phyloP scores from a whole-genome alignment of 2,888 invertebrate species.

The Deilephila porcellus region DNA sequence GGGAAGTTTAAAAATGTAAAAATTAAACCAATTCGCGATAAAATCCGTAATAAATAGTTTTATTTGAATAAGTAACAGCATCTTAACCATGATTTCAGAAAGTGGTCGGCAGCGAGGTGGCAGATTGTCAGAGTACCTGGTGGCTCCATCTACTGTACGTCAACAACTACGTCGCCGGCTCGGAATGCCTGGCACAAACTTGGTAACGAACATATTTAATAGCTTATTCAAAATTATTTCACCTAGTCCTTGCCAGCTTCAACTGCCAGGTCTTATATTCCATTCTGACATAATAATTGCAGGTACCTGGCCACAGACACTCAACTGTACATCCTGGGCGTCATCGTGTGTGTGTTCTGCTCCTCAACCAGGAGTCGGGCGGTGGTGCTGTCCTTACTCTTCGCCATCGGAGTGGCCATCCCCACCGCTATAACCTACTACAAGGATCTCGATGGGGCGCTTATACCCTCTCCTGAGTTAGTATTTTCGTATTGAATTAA shows the following conservation, averaged over 20 bases:
- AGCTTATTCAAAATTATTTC: too few relatives aligned
- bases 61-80: too few relatives aligned
- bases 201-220: constrained; percentile 44
- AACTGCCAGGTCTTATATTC: not conserved
- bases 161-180: constrained; percentile 51
- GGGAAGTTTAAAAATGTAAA: too few relatives aligned
- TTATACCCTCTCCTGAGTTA: constrained; percentile 39
- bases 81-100: constrained; percentile 27
- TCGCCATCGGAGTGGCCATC: constrained; percentile 37
- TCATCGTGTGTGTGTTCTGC: constrained; percentile 42
- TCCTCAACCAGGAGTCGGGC: constrained; percentile 32
- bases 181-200: constrained; percentile 45
- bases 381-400: constrained; percentile 37
- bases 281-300: not conserved
- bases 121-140: constrained; percentile 52
- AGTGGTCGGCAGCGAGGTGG: constrained; percentile 35
- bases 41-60: too few relatives aligned
- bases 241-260: not conserved
- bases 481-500: constrained; percentile 5
- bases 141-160: constrained; percentile 58
- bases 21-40: too few relatives aligned
- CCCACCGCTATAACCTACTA: constrained; percentile 38
- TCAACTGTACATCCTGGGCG: constrained; percentile 50
- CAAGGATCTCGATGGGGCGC: constrained; percentile 36
- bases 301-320: constrained; percentile 59